These are phyloP conservation scores for Drosophila nigricruria DNA, from an alignment of 2,888 invertebrate genomes.

Conservation along the genomic window DNA sequence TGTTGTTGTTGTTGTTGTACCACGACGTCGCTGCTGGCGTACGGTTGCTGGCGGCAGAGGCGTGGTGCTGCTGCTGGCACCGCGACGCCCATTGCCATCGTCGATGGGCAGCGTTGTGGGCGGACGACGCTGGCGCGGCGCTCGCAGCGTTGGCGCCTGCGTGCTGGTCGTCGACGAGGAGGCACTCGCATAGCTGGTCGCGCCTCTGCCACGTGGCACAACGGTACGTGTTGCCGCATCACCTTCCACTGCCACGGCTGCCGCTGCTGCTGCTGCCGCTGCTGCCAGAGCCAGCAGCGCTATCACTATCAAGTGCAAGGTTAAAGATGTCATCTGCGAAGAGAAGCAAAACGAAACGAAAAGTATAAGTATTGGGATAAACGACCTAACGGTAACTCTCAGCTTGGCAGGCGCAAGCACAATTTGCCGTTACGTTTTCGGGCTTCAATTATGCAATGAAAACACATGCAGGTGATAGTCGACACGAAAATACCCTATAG, in stretches of 20 bases:
- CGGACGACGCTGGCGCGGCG: constrained; percentile 81
- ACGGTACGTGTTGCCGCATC: constrained; percentile 34
- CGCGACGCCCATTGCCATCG: constrained; percentile 45
- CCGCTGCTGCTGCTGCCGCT: constrained; percentile 40
- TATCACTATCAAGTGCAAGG: constrained; percentile 85
- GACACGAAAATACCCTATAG: background rate
- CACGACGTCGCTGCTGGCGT: constrained; percentile 45
- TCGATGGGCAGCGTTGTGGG: constrained; percentile 66
- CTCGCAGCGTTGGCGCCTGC: constrained; percentile 85
- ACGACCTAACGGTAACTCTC: background rate
- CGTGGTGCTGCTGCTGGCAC: constrained; percentile 42
- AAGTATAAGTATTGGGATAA: background rate
- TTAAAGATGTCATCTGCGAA: constrained; percentile 80
- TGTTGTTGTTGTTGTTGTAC: constrained; percentile 31
- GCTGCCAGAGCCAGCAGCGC: constrained; percentile 54
- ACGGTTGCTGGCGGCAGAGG: constrained; percentile 56
- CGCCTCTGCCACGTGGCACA: constrained; percentile 50
- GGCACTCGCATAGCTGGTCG: constrained; percentile 47
- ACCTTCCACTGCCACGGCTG: constrained; percentile 29
- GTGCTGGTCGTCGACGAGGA: constrained; percentile 77
- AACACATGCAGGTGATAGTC: background rate
- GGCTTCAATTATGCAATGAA: constrained; percentile 7
- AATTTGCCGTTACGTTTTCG: background rate
- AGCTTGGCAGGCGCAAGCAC: background rate
- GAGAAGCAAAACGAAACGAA: background rate